These are phyloP conservation scores for Gymnoscelis rufifasciata DNA, from an alignment of 2,888 invertebrate species.

Conservation along the genomic window DNA sequence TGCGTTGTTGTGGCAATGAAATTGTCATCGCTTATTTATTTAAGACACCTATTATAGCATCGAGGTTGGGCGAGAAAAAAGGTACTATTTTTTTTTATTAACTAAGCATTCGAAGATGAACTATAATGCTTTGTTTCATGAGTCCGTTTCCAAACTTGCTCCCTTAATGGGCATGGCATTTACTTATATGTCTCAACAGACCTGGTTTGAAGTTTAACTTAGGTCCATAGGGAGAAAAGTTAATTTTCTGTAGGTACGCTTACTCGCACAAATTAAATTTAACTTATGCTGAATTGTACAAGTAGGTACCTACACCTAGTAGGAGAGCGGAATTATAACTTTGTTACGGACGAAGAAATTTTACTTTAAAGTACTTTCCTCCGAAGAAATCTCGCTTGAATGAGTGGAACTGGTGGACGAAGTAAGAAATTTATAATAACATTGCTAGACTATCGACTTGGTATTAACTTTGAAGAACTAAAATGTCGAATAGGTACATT, in stretches of 20 bases:
- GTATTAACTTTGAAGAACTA: too few species aligned
- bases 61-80: too few species aligned
- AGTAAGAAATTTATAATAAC: neutral
- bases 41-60: too few species aligned
- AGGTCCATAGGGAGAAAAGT: neutral
- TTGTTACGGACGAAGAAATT: neutral
- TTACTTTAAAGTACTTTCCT: too few species aligned
- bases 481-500: too few species aligned
- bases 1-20: too few species aligned
- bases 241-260: neutral
- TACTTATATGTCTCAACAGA: neutral
- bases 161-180: neutral
- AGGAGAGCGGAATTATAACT: neutral
- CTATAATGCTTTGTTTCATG: too few species aligned
- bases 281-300: neutral
- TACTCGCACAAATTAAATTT: constrained; percentile 1
- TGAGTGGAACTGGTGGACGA: neutral
- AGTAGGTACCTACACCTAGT: neutral
- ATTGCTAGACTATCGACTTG: too few species aligned
- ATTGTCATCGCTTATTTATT: too few species aligned
- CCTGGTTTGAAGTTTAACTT: constrained; percentile 2
- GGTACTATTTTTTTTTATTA: too few species aligned
- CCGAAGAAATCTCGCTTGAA: too few species aligned
- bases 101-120: too few species aligned
- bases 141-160: neutral